Conservation (phyloP, 2,113 vertebrate genomes). For the Cyprinodon variegatus region DNA sequence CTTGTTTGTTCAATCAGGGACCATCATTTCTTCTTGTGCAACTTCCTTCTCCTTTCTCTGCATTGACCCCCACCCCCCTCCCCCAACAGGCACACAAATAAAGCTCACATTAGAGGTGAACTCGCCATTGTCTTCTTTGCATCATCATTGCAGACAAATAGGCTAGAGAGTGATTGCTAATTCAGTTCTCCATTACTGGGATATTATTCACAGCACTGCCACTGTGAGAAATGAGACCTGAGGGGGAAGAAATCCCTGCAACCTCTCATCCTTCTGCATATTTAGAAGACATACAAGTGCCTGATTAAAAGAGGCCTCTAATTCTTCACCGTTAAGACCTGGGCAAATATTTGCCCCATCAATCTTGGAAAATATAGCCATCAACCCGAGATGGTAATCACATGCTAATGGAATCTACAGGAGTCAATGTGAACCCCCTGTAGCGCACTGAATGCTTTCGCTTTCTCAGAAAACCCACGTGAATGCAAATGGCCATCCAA, state of each 20-base stretch:
- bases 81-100: not conserved
- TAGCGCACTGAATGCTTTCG: slow-evolving; percentile 69
- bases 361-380: slow-evolving; percentile 78
- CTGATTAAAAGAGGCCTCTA: slow-evolving; percentile 61
- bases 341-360: slow-evolving; percentile 79
- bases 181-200: not conserved
- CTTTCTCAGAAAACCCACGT: slow-evolving; percentile 68
- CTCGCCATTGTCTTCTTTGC: not conserved
- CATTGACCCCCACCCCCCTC: slow-evolving; percentile 22
- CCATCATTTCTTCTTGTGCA: slow-evolving; percentile 6
- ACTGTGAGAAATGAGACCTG: not conserved
- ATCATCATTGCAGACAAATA: not conserved
- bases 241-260: not conserved
- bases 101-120: not conserved
- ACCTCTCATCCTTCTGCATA: slow-evolving; percentile 20
- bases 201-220: slow-evolving; percentile 20
- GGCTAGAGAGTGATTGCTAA: not conserved
- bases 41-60: slow-evolving; percentile 7
- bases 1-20: slow-evolving; percentile 78
- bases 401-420: slow-evolving; percentile 74
- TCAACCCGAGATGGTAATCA: slow-evolving; percentile 76
- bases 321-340: slow-evolving; percentile 69
- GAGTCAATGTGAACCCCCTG: slow-evolving; percentile 66
- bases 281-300: slow-evolving; percentile 49
- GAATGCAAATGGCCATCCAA: slow-evolving; percentile 77